Percentiles rank a stretch among this genome's conserved stretches.
Conservation (phyloP, 2,113 vertebrate genomes). For the Paraplagusia blochii region DNA sequence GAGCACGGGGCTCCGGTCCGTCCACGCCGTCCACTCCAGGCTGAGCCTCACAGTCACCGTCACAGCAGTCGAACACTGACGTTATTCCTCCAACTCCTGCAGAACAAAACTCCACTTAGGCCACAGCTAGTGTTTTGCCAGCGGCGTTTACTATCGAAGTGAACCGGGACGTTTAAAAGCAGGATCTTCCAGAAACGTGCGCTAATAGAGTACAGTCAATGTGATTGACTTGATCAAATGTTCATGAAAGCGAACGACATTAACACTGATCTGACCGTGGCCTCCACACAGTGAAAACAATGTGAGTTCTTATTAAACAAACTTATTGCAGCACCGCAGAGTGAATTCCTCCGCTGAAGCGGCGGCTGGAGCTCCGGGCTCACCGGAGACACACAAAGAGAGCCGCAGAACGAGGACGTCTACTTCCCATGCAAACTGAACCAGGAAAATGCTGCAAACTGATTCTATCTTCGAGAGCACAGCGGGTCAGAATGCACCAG, state of each 20-base stretch:
- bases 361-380: slow-evolving; percentile 13
- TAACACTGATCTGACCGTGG: background rate
- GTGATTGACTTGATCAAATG: background rate
- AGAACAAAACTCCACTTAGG: background rate
- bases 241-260: background rate
- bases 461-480: background rate
- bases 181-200: background rate
- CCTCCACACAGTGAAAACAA: background rate
- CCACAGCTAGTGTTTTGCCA: background rate
- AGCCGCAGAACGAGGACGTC: slow-evolving; percentile 48
- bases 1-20: slow-evolving; percentile 24
- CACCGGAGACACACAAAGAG: slow-evolving; percentile 62
- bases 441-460: slow-evolving; percentile 3
- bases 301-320: background rate
- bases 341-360: slow-evolving; percentile 14
- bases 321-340: slow-evolving; percentile 21
- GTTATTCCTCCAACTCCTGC: slow-evolving; percentile 33
- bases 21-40: slow-evolving; percentile 17
- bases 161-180: background rate
- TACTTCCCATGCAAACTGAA: slow-evolving; percentile 42
- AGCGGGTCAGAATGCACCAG: background rate
- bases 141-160: background rate
- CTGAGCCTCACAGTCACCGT: no score
- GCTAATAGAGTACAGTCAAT: background rate
- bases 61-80: slow-evolving; percentile 24